phyloP scores from a whole-genome alignment of 2,113 vertebrate species.

The Propithecus coquereli region DNA sequence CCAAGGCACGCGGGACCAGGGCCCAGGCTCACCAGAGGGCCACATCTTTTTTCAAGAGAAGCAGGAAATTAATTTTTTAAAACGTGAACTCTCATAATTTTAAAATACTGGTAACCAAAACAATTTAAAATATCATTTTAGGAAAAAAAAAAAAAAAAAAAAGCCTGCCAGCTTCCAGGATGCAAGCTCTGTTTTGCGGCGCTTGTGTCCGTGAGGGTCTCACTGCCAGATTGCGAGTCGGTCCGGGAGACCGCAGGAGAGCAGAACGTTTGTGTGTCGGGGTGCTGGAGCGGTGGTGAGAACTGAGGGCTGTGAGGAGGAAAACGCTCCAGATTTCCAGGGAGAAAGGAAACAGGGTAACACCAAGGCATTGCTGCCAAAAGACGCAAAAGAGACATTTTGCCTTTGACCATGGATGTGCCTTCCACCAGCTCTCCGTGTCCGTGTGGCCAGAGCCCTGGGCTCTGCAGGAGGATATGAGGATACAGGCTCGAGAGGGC shows the following conservation, averaged over 20 bases:
- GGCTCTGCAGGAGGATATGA: neutral
- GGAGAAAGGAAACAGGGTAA: neutral
- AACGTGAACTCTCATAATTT: constrained; percentile 46
- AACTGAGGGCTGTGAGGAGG: neutral
- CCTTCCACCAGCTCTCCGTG: neutral
- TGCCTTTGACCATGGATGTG: neutral
- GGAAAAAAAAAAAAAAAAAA: neutral
- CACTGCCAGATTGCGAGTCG: neutral
- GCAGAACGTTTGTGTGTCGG: neutral
- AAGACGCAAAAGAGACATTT: neutral
- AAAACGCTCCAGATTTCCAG: neutral
- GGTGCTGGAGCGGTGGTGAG: neutral
- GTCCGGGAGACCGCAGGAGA: neutral
- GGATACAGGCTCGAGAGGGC: neutral
- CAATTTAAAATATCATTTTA: neutral
- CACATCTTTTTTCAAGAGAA: constrained; percentile 13
- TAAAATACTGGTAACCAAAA: constrained; percentile 33
- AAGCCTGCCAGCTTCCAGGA: neutral
- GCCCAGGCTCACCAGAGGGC: neutral
- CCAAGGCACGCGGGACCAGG: neutral
- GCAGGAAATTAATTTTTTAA: constrained; percentile 23
- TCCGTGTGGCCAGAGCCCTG: neutral
- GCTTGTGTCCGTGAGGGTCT: neutral
- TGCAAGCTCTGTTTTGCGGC: too few species aligned
- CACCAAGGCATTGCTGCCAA: neutral